Percentiles rank a stretch among this genome's conserved stretches.
These are phyloP conservation scores for Pogona vitticeps DNA, from an alignment of 2,113 vertebrate species.

Conservation along the genomic window DNA sequence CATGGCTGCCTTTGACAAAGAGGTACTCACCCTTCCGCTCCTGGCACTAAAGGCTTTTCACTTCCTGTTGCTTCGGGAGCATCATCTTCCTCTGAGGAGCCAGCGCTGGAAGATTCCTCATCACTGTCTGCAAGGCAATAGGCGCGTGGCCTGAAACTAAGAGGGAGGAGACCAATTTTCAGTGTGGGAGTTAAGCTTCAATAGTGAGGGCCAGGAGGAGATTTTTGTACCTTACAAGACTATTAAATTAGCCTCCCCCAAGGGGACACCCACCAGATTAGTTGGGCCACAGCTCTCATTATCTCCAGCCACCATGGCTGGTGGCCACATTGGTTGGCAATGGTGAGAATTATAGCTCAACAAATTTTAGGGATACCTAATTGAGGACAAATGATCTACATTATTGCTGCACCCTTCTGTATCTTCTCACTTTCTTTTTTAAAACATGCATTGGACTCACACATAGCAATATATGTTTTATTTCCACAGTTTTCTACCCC, in stretches of 20 bases:
- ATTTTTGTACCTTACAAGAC: background rate
- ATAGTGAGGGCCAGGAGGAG: background rate
- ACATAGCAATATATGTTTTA: background rate
- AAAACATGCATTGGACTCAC: background rate
- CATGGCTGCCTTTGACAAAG: background rate
- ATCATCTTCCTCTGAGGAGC: conserved; percentile 96
- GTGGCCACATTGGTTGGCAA: background rate
- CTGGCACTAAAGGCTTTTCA: conserved; percentile 84
- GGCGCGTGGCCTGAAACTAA: conserved; percentile 87
- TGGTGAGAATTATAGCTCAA: background rate
- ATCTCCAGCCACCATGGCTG: no score
- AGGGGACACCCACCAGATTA: background rate
- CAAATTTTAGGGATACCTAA: background rate
- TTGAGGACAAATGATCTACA: background rate
- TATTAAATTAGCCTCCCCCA: background rate
- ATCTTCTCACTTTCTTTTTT: background rate
- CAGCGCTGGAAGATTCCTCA: conserved; percentile 97
- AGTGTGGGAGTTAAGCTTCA: conserved; percentile 52
- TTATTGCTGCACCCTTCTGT: no score
- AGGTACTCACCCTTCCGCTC: conserved; percentile 87
- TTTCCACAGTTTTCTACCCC: background rate
- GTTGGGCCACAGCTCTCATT: no score
- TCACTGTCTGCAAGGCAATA: conserved; percentile 97
- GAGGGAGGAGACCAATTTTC: conserved; percentile 27
- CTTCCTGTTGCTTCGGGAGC: conserved; percentile 82